Evolutionary conservation across 37 sponge, comb jelly and placozoan genomes (phyloP), one percentile per base, ranked within the genome.

Genomic region (Halichondria panicea): DNA sequence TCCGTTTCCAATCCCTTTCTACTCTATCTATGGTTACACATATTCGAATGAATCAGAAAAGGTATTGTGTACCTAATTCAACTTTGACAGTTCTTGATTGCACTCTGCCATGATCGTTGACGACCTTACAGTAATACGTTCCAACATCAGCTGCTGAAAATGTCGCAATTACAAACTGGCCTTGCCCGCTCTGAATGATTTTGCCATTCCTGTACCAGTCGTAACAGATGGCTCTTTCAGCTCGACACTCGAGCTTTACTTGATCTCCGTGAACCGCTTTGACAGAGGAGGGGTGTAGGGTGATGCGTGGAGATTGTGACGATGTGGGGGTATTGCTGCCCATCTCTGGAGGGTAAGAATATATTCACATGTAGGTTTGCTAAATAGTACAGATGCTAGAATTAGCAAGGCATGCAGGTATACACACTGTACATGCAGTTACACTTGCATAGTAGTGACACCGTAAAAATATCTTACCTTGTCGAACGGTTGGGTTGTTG

Each of bases 191-290:
- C 37, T 38, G n/a, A 2, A n/a, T 60, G 25, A 39, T 43, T 1
- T 39, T 15, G 7, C 61, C 59, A 22, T 74, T 15, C 61, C 42
- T 74, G 74, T 59, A 66, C 78, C 78, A 78, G 42, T 78, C 78
- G 53, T 67, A 78, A 4, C 33, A 24, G 38, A 67, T 54, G 13
- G 67, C 34, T 3, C 78, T 27, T 9, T 19, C 43, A 38, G 68
- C 78, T 30, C 5, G 2, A 45, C 78, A 78, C 27, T 55, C 22
- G 19, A 78, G 66, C 8, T 11, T 8, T 0, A 22, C 78, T 37
- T 25, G 21, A 13, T 37, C 13, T 3, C 36, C 28, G 13, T 42
- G 32, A 9, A 33, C 37, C 0, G 44, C 63, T 2, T 19, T 75
- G 41, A 57, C 34, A 4, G 65, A 35, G 4, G 37, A 35, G 24